These are phyloP conservation scores for Trigoniulus corallinus DNA, from an alignment of 1,140 invertebrate genomes.

Conservation along the genomic window DNA sequence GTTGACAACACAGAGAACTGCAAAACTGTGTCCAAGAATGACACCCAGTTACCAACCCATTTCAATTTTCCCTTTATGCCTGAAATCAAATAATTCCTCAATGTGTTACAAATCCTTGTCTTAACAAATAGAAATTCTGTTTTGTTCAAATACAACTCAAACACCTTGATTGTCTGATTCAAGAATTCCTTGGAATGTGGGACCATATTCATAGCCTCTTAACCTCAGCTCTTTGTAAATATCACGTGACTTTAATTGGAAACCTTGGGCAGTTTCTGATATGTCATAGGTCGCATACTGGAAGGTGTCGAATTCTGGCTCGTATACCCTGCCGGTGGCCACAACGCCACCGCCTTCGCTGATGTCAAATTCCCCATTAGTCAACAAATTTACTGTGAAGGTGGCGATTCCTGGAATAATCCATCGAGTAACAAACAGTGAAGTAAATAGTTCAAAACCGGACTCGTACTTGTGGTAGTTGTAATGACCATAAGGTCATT, in stretches of 20 bases:
- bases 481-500: too few relatives aligned
- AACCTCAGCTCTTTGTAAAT: slow-evolving; percentile 87
- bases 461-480: too few relatives aligned
- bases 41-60: slow-evolving; percentile 35
- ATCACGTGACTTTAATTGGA: slow-evolving; percentile 50
- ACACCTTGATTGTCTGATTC: slow-evolving; percentile 44
- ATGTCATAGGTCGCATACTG: slow-evolving; percentile 22
- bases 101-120: too few relatives aligned
- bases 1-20: slow-evolving; percentile 23
- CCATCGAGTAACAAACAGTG: slow-evolving; percentile 16
- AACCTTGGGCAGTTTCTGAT: slow-evolving; percentile 22
- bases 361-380: slow-evolving; percentile 79
- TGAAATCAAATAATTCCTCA: background rate
- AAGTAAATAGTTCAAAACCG: background rate
- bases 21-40: slow-evolving; percentile 36
- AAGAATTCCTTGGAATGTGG: slow-evolving; percentile 66
- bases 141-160: slow-evolving; percentile 8
- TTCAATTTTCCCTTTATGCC: slow-evolving; percentile 15
- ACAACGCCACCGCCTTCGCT: slow-evolving; percentile 68
- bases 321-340: slow-evolving; percentile 55
- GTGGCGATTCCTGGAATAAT: slow-evolving; percentile 65
- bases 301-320: slow-evolving; percentile 42
- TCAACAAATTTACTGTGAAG: slow-evolving; percentile 72
- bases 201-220: slow-evolving; percentile 83
- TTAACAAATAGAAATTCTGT: background rate